Evolutionary conservation across 2,888 invertebrate genomes (phyloP), one percentile per base, ranked within the genome.

Genomic region (Tineola bisselliella): DNA sequence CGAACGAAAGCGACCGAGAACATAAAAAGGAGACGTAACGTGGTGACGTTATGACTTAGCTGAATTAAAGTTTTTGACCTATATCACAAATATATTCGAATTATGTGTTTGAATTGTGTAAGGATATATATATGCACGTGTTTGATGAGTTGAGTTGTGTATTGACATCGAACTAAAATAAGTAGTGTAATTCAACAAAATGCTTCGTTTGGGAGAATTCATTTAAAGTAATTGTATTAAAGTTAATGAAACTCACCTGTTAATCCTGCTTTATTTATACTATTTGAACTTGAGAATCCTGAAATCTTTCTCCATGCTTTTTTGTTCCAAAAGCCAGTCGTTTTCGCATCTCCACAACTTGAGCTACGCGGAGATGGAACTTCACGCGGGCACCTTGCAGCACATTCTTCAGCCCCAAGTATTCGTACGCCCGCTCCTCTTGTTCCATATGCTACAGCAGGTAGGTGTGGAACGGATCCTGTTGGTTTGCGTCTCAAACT

Each of bases 281-380:
- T 91, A 68, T 90, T 91, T 61, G 90, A 91, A 70, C 91, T 91
- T 62, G 91, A 91, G 70, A 93, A 91, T 30, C 92, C 92, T 13
- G 93, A 91, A 66, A 93, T 83, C 75, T 93, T 93, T 72, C 91
- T 92, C 93, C 93, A 94, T 1, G 92, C 90, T 71, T 93, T 93
- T 77, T 92, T 90, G 68, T 90, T 91, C 92, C 92, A 92, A 76
- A 92, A 92, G 61, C 90, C 88, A 64, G 82, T 89, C 12, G 80
- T 73, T 69, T 86, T 87, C 8, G 87, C 84, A 62, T 86, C 86
- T 12, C 87, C 87, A 63, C 84, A 84, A 66, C 86, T 88, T 17
- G 87, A 86, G 65, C 87, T 87, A 57, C 88, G 73, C 11, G 84
- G 84, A 1, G 87, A 87, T 13, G 76, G 70, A 38, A 73, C 70